A percentile compares a stretch with the other conserved stretches of the same genome.
Evolutionary conservation across 2,113 vertebrate species (phyloP).

Genomic region (Dryoscopus gambensis): DNA sequence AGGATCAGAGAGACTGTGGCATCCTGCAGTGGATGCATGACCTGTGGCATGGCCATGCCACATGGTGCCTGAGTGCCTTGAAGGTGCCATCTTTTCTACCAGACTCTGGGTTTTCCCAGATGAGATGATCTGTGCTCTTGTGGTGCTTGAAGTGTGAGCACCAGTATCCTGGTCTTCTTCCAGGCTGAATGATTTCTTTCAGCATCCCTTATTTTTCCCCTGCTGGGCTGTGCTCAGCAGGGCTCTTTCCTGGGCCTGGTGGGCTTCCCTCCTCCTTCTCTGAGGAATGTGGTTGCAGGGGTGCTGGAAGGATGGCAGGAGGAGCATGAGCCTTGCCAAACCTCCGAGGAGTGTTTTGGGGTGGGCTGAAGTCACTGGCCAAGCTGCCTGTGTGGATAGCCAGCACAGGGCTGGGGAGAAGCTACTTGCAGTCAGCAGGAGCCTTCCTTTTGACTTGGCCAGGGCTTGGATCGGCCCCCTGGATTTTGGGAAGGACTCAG

Average conservation of each 20-base stretch:
- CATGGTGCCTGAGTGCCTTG: background rate
- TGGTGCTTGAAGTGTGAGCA: constrained; percentile 13
- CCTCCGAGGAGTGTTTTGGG: accelerated
- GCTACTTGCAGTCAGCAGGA: background rate
- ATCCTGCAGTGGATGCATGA: background rate
- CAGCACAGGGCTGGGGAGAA: accelerated
- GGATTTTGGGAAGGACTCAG: background rate
- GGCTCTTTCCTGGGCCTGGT: background rate
- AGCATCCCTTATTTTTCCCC: background rate
- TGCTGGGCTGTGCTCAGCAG: background rate
- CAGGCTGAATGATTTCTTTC: background rate
- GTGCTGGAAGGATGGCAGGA: background rate
- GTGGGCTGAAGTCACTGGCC: background rate
- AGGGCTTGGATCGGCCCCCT: accelerated
- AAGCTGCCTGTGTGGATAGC: background rate
- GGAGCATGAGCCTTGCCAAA: background rate
- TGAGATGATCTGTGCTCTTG: background rate
- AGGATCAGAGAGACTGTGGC: background rate
- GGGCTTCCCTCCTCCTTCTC: background rate
- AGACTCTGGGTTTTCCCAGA: background rate
- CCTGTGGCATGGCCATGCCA: accelerated
- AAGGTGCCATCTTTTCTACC: background rate
- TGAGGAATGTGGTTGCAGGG: background rate
- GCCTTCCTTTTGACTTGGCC: background rate
- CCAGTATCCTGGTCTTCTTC: constrained; percentile 9